Evolutionary conservation across 1,140 invertebrate genomes (phyloP).

Genomic region (Diorhabda elongata): DNA sequence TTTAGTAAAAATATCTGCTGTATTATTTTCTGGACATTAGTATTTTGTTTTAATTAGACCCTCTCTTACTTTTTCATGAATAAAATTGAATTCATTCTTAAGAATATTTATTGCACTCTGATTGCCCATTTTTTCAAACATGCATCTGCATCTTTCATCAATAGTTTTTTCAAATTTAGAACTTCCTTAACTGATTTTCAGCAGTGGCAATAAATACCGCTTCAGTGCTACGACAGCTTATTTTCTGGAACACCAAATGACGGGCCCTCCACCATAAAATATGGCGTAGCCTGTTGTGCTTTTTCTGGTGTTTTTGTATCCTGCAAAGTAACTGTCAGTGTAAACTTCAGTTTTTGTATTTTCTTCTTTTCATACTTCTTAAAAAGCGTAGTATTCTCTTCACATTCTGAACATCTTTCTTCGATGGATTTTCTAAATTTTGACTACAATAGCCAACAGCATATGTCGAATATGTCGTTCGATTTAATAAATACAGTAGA

Average conservation of each 20-base stretch:
- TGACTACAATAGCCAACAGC: too few species aligned
- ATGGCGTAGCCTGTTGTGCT: constrained; percentile 6
- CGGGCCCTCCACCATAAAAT: constrained; percentile 3
- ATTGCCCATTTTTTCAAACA: constrained; percentile 18
- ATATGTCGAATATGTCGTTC: too few species aligned
- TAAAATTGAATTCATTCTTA: too few species aligned
- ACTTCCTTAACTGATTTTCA: constrained; percentile 1
- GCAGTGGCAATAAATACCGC: constrained; percentile 9
- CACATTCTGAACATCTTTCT: too few species aligned
- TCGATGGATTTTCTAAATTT: too few species aligned
- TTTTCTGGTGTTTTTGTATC: constrained; percentile 5
- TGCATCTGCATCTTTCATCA: not conserved
- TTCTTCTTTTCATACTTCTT: too few species aligned
- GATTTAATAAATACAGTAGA: too few species aligned
- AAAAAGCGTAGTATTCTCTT: too few species aligned
- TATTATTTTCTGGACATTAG: not conserved
- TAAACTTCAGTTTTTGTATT: not conserved
- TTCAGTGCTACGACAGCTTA: constrained; percentile 5
- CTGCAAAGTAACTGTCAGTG: constrained; percentile 10
- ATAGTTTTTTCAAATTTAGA: constrained; percentile 10
- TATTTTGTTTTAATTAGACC: too few species aligned
- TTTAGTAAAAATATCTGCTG: constrained; percentile 11
- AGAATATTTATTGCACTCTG: not conserved
- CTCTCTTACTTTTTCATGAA: too few species aligned
- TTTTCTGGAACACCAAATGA: constrained; percentile 9